These are phyloP conservation scores for Halichoeres trimaculatus DNA, from an alignment of 2,113 vertebrate species.

Conservation along the genomic window DNA sequence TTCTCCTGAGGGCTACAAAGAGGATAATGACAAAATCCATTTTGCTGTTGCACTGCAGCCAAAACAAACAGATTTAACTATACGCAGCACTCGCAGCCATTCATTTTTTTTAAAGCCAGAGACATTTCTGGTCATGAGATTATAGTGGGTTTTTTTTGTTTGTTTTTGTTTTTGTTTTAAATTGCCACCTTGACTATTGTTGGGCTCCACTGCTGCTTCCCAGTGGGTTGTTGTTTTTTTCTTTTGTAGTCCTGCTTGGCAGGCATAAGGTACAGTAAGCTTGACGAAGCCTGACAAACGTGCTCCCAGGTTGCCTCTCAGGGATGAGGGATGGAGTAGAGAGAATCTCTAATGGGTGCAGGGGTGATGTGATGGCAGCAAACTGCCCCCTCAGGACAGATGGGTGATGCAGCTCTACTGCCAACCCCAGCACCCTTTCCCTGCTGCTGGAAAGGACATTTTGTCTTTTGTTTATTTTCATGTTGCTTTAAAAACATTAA, in stretches of 20 bases:
- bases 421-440: background rate
- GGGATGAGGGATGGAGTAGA: slow-evolving; percentile 11
- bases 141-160: too few species aligned
- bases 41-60: slow-evolving; percentile 40
- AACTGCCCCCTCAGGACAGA: slow-evolving; percentile 5
- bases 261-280: slow-evolving; percentile 49
- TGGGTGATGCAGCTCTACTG: background rate
- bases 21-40: slow-evolving; percentile 37
- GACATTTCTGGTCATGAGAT: slow-evolving; percentile 67
- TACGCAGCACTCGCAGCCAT: slow-evolving; percentile 28
- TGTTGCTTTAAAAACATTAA: background rate
- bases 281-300: slow-evolving; percentile 55
- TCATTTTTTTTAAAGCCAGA: slow-evolving; percentile 67
- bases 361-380: slow-evolving; percentile 17
- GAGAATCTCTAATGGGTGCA: background rate
- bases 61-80: slow-evolving; percentile 55
- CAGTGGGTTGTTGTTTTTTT: slow-evolving; percentile 1
- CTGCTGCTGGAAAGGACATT: background rate
- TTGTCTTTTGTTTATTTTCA: background rate
- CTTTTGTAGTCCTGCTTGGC: slow-evolving; percentile 41
- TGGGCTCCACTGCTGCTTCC: slow-evolving; percentile 42
- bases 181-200: slow-evolving; percentile 43
- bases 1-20: slow-evolving; percentile 20
- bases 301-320: slow-evolving; percentile 52
- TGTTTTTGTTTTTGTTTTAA: too few species aligned